Base-by-base conservation (phyloP, 2,113 vertebrate species). In the Semnornis frantzii region DNA sequence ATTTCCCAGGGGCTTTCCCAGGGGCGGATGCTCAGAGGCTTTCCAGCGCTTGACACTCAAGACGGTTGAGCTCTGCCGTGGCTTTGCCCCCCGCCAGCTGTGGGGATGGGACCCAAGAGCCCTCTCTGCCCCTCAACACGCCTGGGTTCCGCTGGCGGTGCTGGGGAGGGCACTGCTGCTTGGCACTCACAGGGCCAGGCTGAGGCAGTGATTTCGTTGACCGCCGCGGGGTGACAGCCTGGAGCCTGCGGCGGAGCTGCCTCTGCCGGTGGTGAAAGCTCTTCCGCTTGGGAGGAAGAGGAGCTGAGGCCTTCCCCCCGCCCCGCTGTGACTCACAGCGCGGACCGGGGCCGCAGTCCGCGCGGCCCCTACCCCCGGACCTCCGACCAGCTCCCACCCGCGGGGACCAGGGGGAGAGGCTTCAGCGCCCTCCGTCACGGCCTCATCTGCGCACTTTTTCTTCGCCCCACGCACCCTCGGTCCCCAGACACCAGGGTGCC, bases 151-250 rank as follows among this genome's bases (percentile, higher is more conserved):
- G 63, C 23, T 1, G 0, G 1, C 11, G 5, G 13, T 13, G 31
- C 58, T 9, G 37, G 6, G 31, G 52, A 25, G 2, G 11, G 15
- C 72, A 8, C 10, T 2, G 4, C 55, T 59, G 39, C 37, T 6
- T 5, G 6, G 20, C 1, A 1, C 12, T 17, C 10, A 6, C 30
- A 0, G 1, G 12, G 60, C 14, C 0, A 18, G 28, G 11, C n/a
- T 25, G 24, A 25, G 12, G 64, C 16, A 12, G 63, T 54, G 69
- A 76, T 4, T 2, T 31, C 1, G 58, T 42, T 15, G 81, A 52
- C 69, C 1, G 10, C 18, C 12, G 10, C 20, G 8, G 21, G 27
- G 58, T 39, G 21, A n/a, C 59, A 17, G 39, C 3, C 11, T 3
- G 23, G 71, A 39, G 17, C 37, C 28, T 3, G 46, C 8, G 9